Conservation (phyloP, 2,888 invertebrate genomes). For the Aporophyla nigra region DNA sequence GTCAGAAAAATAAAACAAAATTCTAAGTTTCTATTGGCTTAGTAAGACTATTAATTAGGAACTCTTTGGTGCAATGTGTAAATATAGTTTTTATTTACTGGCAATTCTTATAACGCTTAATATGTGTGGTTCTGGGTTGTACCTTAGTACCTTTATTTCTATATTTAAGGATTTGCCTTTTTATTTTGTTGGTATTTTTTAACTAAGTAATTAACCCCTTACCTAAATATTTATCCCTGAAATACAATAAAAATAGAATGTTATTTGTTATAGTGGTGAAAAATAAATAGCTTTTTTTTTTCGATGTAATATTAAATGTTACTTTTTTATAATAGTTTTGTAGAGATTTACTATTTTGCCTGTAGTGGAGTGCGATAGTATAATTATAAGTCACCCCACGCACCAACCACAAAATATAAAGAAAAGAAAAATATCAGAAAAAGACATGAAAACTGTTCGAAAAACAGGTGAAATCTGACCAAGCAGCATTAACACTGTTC, state of each 20-base stretch:
- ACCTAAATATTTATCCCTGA: not conserved
- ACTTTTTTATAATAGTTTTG: constrained; percentile 14
- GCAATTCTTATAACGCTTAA: constrained; percentile 42
- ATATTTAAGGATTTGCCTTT: not conserved
- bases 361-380: constrained; percentile 33
- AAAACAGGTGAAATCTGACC: not conserved
- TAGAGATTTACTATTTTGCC: constrained; percentile 10
- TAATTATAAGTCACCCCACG: constrained; percentile 29
- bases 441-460: not conserved
- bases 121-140: constrained; percentile 42
- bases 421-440: not conserved
- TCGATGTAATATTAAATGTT: not conserved
- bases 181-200: constrained; percentile 27
- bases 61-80: constrained; percentile 49
- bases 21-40: constrained; percentile 20
- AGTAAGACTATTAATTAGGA: constrained; percentile 14
- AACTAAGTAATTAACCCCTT: constrained; percentile 37
- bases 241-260: not conserved
- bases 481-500: constrained; percentile 33
- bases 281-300: not conserved
- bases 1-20: constrained; percentile 18
- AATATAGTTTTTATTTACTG: constrained; percentile 39
- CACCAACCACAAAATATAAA: not conserved
- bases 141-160: constrained; percentile 20
- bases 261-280: not conserved